phyloP scores from a whole-genome alignment of 1,140 invertebrate species.

The Halictus rubicundus region DNA sequence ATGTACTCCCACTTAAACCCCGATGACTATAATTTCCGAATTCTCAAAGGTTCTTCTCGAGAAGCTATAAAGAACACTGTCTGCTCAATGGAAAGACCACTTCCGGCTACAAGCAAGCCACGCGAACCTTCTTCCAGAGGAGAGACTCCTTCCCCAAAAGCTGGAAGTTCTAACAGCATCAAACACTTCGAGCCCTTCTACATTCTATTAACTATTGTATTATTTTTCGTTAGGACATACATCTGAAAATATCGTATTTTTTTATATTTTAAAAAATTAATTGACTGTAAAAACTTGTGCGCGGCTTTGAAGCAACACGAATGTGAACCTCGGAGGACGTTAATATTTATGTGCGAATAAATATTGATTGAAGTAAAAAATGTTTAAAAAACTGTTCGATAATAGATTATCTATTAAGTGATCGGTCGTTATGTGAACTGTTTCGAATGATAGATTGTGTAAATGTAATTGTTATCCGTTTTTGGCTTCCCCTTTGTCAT shows the following conservation, averaged over 20 bases:
- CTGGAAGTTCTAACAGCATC: not conserved
- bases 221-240: not conserved
- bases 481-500: too few species aligned
- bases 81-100: conserved; percentile 74
- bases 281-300: not conserved
- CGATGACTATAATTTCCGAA: conserved; percentile 87
- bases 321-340: not conserved
- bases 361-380: not conserved
- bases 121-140: not conserved
- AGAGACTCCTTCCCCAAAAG: not conserved
- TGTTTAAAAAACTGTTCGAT: too few species aligned
- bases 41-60: conserved; percentile 84
- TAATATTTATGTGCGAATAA: not conserved
- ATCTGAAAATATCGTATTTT: conserved; percentile 18
- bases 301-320: not conserved
- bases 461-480: too few species aligned
- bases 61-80: conserved; percentile 86
- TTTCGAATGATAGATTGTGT: too few species aligned
- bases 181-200: not conserved
- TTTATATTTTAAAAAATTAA: not conserved
- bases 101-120: not conserved
- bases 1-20: conserved; percentile 85
- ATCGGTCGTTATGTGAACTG: too few species aligned
- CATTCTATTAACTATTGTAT: not conserved
- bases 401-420: too few species aligned